A percentile compares a stretch with the other conserved stretches of the same genome.
Conservation (phyloP, 1,140 invertebrate genomes). For the Sycophaga agraensis region DNA sequence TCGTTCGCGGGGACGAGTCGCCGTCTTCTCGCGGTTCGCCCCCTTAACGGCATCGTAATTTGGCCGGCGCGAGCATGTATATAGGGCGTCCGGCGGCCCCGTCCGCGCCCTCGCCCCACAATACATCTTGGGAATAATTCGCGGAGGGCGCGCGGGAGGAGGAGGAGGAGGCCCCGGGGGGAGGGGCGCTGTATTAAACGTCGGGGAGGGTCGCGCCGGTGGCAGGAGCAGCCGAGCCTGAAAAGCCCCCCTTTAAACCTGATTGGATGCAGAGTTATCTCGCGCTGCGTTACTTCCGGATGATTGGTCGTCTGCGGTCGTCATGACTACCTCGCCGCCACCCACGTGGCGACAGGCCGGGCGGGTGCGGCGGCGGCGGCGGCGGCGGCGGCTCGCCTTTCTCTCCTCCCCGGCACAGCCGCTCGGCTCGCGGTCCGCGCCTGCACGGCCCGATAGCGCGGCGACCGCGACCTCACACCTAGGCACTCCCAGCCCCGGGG, state of each 20-base stretch:
- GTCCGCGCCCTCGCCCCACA: no score
- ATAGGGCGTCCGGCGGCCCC: no score
- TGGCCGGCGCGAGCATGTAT: no score
- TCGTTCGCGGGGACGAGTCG: no score
- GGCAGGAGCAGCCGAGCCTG: conserved; percentile 41
- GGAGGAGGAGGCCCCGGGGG: background rate
- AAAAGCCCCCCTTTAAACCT: conserved; percentile 52
- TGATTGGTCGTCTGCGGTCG: conserved; percentile 59
- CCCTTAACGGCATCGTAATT: no score
- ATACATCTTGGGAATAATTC: no score
- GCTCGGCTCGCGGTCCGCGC: conserved; percentile 4
- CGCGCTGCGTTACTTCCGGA: conserved; percentile 59
- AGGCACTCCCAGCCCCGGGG: background rate
- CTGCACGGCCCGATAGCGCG: conserved; percentile 41
- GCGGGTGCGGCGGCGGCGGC: conserved; percentile 6
- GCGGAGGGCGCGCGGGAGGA: background rate
- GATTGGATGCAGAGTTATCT: conserved; percentile 61
- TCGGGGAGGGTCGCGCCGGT: conserved; percentile 34
- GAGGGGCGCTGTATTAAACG: no score
- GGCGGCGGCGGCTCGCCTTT: background rate
- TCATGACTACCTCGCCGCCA: conserved; percentile 56
- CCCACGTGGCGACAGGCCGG: conserved; percentile 31
- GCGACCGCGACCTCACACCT: conserved; percentile 8
- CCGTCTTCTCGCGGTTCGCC: no score
- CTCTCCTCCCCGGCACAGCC: background rate